These are phyloP conservation scores for Callimorpha dominula DNA, from an alignment of 2,888 invertebrate genomes.

Conservation along the genomic window DNA sequence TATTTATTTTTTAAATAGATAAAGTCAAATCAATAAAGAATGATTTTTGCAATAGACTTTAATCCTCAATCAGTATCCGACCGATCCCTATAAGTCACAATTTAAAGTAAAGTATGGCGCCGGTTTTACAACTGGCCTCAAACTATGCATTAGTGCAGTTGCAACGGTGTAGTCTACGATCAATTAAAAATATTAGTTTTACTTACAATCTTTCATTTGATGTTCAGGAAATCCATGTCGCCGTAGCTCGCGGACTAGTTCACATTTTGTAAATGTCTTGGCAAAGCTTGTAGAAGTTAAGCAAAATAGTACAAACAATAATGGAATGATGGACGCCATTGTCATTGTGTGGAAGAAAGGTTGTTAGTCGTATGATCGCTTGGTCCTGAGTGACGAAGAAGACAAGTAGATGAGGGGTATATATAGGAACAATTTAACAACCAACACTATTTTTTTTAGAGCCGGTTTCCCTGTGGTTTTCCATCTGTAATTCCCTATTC, in stretches of 20 bases:
- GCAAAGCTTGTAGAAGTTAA: constrained; percentile 35
- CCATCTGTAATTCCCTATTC: background rate
- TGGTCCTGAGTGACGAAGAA: background rate
- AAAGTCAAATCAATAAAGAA: too few relatives aligned
- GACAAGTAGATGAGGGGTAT: background rate
- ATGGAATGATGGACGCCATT: constrained; percentile 1
- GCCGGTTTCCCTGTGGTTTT: constrained; percentile 7
- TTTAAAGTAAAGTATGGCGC: too few relatives aligned
- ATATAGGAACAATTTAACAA: constrained; percentile 6
- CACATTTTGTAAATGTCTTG: constrained; percentile 60
- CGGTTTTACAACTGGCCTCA: too few relatives aligned
- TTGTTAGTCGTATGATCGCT: constrained; percentile 5
- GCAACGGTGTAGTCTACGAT: too few relatives aligned
- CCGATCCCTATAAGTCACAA: too few relatives aligned
- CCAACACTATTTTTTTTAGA: background rate
- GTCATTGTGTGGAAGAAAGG: background rate
- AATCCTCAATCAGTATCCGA: too few relatives aligned
- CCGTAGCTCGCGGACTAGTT: constrained; percentile 59
- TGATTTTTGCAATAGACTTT: too few relatives aligned
- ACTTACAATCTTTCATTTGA: constrained; percentile 52
- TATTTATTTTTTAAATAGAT: too few relatives aligned
- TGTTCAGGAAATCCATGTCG: constrained; percentile 62
- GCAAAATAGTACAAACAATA: constrained; percentile 32
- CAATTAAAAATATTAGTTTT: too few relatives aligned
- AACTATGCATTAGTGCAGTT: too few relatives aligned